Evolutionary conservation across 1,140 invertebrate genomes (phyloP).

Genomic region (Drosophila nebulosa): DNA sequence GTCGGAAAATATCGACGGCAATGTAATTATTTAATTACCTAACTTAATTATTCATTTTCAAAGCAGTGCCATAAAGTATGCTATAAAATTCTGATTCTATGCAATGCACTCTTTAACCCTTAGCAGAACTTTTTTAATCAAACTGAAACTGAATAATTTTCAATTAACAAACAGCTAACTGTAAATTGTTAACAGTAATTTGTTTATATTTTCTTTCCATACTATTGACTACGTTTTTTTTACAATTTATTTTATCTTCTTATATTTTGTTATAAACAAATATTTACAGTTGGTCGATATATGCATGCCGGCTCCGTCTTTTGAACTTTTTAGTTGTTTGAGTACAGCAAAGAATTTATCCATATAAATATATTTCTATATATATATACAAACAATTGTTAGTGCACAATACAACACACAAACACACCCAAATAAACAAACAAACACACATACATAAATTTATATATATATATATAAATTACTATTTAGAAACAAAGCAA

Average conservation of each 20-base stretch:
- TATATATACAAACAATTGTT: background rate
- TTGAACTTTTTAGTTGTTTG: slow-evolving; percentile 78
- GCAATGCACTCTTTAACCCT: slow-evolving; percentile 80
- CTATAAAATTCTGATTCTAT: slow-evolving; percentile 68
- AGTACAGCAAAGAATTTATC: slow-evolving; percentile 48
- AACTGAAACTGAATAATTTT: background rate
- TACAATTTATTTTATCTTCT: slow-evolving; percentile 62
- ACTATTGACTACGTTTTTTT: slow-evolving; percentile 24
- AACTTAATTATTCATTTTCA: background rate
- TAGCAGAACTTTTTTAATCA: slow-evolving; percentile 27
- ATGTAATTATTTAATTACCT: background rate
- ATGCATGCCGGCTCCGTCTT: slow-evolving; percentile 82
- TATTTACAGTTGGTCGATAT: slow-evolving; percentile 82
- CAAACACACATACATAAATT: slow-evolving; percentile 42
- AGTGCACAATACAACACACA: slow-evolving; percentile 13
- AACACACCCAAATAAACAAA: background rate
- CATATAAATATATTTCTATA: slow-evolving; percentile 13
- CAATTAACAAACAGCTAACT: background rate
- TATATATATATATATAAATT: slow-evolving; percentile 38
- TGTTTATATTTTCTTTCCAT: slow-evolving; percentile 14
- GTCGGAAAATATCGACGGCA: background rate
- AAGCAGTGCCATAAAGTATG: slow-evolving; percentile 65
- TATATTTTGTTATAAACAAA: slow-evolving; percentile 61
- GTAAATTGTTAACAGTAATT: slow-evolving; percentile 32
- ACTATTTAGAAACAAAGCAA: slow-evolving; percentile 49